phyloP scores from a whole-genome alignment of 2,113 vertebrate species.

The Gallinago jamesoni region DNA sequence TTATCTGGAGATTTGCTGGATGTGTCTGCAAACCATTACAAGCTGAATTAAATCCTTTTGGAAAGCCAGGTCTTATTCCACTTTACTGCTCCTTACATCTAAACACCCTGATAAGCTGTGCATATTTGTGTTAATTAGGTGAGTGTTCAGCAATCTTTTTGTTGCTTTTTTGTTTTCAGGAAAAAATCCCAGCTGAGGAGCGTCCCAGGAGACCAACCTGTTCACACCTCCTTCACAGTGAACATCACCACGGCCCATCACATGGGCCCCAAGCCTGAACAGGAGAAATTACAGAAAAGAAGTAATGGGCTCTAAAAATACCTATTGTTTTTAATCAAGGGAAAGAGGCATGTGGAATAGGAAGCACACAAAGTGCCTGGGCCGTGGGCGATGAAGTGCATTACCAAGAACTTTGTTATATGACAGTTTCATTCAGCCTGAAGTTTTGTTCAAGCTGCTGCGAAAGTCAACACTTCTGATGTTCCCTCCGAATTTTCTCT shows the following conservation, averaged over 20 bases:
- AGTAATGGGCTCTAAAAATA: not conserved
- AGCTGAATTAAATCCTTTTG: conserved; percentile 7
- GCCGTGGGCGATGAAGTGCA: not conserved
- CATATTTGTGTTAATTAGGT: not conserved
- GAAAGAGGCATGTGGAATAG: not conserved
- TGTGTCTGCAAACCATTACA: not conserved
- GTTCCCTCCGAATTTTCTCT: not conserved
- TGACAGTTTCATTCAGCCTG: not conserved
- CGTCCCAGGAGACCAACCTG: not conserved
- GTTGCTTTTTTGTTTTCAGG: not conserved
- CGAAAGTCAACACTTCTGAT: not conserved
- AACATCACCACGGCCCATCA: not conserved
- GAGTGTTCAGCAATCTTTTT: not conserved
- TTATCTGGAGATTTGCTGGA: not conserved
- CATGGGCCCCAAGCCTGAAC: not conserved
- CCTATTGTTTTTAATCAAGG: not conserved
- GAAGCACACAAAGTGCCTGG: not conserved
- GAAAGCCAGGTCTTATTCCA: conserved; percentile 10
- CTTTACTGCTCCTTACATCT: not conserved
- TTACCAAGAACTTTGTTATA: not conserved
- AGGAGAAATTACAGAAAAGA: not conserved
- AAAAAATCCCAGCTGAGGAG: not conserved
- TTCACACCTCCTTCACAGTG: not conserved
- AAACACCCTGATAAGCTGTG: conserved; percentile 3
- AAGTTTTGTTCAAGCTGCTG: not conserved